phyloP scores from a whole-genome alignment of 2,113 vertebrate species.

The Chlamydotis undulata region DNA sequence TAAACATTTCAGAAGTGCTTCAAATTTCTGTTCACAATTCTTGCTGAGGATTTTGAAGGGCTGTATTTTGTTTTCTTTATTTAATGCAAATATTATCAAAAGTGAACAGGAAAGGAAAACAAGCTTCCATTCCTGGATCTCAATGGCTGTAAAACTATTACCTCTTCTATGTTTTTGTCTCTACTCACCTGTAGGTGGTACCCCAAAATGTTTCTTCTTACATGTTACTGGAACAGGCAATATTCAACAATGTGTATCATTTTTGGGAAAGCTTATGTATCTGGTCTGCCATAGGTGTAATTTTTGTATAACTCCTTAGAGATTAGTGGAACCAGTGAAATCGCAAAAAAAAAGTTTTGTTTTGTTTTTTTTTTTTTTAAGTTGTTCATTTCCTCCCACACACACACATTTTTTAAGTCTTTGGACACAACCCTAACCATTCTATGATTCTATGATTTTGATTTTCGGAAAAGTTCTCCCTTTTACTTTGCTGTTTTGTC shows the following conservation, averaged over 20 bases:
- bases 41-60: not conserved
- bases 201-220: not conserved
- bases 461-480: not conserved
- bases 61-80: not conserved
- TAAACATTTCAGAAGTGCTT: not conserved
- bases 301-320: not conserved
- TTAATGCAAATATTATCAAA: not conserved
- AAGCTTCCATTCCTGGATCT: not conserved
- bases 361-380: too few relatives aligned
- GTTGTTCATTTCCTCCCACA: too few relatives aligned
- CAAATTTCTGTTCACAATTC: not conserved
- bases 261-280: not conserved
- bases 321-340: not conserved
- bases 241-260: not conserved
- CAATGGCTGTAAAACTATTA: not conserved
- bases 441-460: not conserved
- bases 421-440: not conserved
- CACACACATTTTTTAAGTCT: not conserved
- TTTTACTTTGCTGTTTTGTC: not conserved
- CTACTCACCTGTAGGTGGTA: not conserved
- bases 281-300: not conserved
- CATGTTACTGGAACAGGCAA: not conserved
- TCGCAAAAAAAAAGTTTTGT: too few relatives aligned
- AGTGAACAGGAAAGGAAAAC: not conserved
- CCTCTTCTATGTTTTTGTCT: not conserved